phyloP scores from a whole-genome alignment of 2,888 invertebrate species.

The Zelleria hepariella region DNA sequence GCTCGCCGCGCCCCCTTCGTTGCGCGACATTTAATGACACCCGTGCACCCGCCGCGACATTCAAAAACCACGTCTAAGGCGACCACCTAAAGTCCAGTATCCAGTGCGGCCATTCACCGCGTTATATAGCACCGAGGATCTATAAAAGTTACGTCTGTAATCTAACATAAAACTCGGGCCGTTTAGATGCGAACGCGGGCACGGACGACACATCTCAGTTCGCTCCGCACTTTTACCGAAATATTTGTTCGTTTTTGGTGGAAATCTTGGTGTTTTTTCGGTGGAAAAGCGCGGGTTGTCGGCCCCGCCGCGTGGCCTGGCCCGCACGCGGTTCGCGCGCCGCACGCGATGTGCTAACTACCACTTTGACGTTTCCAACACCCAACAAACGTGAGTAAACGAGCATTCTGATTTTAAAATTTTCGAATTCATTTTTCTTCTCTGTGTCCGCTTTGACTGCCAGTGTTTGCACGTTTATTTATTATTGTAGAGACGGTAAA shows the following conservation, averaged over 20 bases:
- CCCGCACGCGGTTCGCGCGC: conserved; percentile 39
- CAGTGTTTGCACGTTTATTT: not conserved
- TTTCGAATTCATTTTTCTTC: not conserved
- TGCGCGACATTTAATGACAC: conserved; percentile 73
- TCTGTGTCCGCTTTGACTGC: not conserved
- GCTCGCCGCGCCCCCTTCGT: conserved; percentile 56
- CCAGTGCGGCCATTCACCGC: conserved; percentile 59
- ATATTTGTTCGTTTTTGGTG: conserved; percentile 60
- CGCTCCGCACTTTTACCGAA: conserved; percentile 72
- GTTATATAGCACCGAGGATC: conserved; percentile 74
- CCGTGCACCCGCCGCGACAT: conserved; percentile 54
- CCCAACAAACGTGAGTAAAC: conserved; percentile 48
- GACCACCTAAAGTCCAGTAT: conserved; percentile 47
- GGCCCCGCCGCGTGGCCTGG: conserved; percentile 41
- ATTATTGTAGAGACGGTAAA: not conserved
- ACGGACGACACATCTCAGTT: conserved; percentile 70
- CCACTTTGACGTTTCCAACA: conserved; percentile 44
- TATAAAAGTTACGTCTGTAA: conserved; percentile 74
- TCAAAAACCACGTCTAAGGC: conserved; percentile 49
- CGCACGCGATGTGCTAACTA: conserved; percentile 39
- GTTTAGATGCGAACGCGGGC: conserved; percentile 73
- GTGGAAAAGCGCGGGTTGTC: conserved; percentile 45
- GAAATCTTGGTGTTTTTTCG: conserved; percentile 55
- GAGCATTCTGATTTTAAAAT: conserved; percentile 37
- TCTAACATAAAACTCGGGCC: conserved; percentile 73